Evolutionary conservation across 2,888 invertebrate species (phyloP), one percentile per base, ranked within the genome.

Genomic region (Caenorhabditis sinica): DNA sequence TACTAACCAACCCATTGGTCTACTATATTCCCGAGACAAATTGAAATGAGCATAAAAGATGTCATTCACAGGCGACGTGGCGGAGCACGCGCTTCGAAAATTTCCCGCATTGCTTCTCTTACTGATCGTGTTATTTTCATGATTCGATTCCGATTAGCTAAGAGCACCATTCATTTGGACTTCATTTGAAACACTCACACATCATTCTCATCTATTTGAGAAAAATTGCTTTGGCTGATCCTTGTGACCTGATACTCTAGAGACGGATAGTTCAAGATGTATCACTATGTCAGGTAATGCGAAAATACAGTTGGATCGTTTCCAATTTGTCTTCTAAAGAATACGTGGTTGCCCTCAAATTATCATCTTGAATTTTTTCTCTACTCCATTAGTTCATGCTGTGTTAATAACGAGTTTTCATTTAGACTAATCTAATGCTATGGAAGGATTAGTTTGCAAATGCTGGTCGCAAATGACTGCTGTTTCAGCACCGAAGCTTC

Each of bases 251-350:
- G 25, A 20, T 5, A 6, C 15, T 36, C 4, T 36, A 61, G 51
- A 28, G n/a, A 13, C 6, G 30, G 28, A 23, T 43, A 9, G 28
- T 40, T 13, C 30, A 40, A 53, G 33, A 82, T 82, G 82, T 82
- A 82, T 72, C 82, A 82, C 36, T 82, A 82, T 56, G 82, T 82
- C 61, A 82, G 82, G 82, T 82, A 82, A 82, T 25, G n/a, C n/a
- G n/a, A n/a, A n/a, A n/a, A n/a, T n/a, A n/a, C n/a, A n/a, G n/a
- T n/a, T n/a, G n/a, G n/a, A n/a, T n/a, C n/a, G n/a, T n/a, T n/a
- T n/a, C n/a, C n/a, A n/a, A n/a, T n/a, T n/a, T n/a, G n/a, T n/a
- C n/a, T n/a, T n/a, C n/a, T n/a, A n/a, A n/a, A n/a, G n/a, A n/a
- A n/a, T n/a, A n/a, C n/a, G n/a, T n/a, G n/a, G n/a, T n/a, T n/a